Conservation (phyloP, 2,888 invertebrate genomes). For the Anarsia innoxiella region DNA sequence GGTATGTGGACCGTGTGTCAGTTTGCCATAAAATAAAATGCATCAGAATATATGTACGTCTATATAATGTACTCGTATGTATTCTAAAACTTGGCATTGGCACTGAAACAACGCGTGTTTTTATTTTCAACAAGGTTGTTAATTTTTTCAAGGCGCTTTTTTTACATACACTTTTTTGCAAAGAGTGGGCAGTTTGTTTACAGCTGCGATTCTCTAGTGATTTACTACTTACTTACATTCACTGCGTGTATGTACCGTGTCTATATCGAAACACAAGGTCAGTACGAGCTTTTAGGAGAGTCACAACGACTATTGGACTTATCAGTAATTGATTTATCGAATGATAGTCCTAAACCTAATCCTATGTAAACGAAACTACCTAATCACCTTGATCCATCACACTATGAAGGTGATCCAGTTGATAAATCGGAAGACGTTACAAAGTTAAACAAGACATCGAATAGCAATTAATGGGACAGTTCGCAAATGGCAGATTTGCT, state of each 20-base stretch:
- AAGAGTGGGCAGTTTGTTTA: slow-evolving; percentile 54
- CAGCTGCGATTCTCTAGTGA: slow-evolving; percentile 43
- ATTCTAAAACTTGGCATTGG: slow-evolving; percentile 28
- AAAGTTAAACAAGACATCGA: no score
- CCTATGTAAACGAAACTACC: no score
- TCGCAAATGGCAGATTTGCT: slow-evolving; percentile 28
- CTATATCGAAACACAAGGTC: slow-evolving; percentile 41
- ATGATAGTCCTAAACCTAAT: no score
- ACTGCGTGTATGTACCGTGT: slow-evolving; percentile 30
- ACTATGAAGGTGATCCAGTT: no score
- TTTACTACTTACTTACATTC: slow-evolving; percentile 39
- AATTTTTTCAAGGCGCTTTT: slow-evolving; percentile 35
- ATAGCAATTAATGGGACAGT: background rate
- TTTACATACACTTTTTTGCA: slow-evolving; percentile 38
- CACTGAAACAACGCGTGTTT: slow-evolving; percentile 28
- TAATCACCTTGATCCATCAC: no score
- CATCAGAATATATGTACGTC: no score
- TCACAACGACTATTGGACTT: slow-evolving; percentile 14
- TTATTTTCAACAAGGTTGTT: slow-evolving; percentile 44
- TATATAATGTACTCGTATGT: slow-evolving; percentile 9
- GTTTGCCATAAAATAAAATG: no score
- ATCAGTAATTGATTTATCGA: no score
- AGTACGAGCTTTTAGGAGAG: slow-evolving; percentile 35
- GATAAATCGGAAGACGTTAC: no score
- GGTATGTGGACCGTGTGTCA: no score